A percentile compares a stretch with the other conserved stretches of the same genome.
phyloP scores from a whole-genome alignment of 2,888 invertebrate species.

The Lepidonotus clava region DNA sequence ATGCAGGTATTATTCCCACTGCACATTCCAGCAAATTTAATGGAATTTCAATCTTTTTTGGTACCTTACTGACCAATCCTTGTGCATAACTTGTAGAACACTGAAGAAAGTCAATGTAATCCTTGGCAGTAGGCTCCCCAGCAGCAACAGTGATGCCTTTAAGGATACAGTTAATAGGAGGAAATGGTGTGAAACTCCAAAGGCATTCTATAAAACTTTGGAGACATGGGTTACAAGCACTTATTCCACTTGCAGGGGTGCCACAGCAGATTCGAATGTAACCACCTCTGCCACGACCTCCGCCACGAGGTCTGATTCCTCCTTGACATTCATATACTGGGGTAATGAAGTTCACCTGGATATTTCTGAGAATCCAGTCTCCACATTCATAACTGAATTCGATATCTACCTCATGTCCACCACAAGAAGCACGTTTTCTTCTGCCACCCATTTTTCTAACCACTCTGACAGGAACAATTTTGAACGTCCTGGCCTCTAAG shows the following conservation, averaged over 20 bases:
- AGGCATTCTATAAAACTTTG: not conserved
- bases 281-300: not conserved
- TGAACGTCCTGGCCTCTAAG: conserved; percentile 63
- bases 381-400: conserved; percentile 33
- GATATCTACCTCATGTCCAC: not conserved
- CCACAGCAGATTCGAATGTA: not conserved
- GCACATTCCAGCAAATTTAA: not conserved
- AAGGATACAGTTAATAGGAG: not conserved
- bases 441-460: not conserved
- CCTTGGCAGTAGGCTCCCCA: not conserved
- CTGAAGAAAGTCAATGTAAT: not conserved
- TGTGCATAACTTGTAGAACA: not conserved
- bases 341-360: not conserved
- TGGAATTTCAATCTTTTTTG: not conserved
- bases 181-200: not conserved
- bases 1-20: not conserved
- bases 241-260: not conserved
- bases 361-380: not conserved
- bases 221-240: conserved; percentile 6
- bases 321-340: too few species aligned
- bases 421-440: not conserved
- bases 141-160: not conserved
- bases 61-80: not conserved
- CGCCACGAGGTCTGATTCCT: not conserved
- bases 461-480: conserved; percentile 20